Evolutionary conservation across 2,113 vertebrate species (phyloP).

Genomic region (Nycticryphes semicollaris): DNA sequence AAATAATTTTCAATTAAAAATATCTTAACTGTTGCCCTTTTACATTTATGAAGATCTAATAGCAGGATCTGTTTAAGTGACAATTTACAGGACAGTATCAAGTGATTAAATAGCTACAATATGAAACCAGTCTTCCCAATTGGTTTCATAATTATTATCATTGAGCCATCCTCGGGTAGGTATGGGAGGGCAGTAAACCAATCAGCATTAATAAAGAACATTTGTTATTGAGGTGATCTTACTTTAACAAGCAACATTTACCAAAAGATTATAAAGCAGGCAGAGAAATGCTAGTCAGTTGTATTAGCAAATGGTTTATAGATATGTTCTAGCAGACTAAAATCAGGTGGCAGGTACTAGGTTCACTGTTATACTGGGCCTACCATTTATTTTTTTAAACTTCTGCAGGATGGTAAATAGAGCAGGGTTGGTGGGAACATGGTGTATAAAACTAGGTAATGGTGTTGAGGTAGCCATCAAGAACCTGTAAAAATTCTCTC

Average conservation of each 20-base stretch:
- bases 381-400: background rate
- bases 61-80: background rate
- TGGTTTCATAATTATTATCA: background rate
- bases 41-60: background rate
- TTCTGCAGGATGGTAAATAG: background rate
- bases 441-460: background rate
- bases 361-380: background rate
- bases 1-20: background rate
- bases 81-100: background rate
- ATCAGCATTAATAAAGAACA: background rate
- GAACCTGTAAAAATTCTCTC: background rate
- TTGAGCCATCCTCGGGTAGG: background rate
- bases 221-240: background rate
- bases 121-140: background rate
- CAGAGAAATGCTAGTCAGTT: background rate
- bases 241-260: background rate
- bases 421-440: fast-evolving
- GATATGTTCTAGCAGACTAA: background rate
- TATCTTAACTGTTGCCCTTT: background rate
- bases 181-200: background rate
- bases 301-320: background rate
- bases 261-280: background rate
- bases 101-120: background rate
- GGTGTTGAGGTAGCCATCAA: background rate
- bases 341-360: background rate